Evolutionary conservation across 2,113 vertebrate genomes (phyloP).

Genomic region (Callochromis pleurospilus): DNA sequence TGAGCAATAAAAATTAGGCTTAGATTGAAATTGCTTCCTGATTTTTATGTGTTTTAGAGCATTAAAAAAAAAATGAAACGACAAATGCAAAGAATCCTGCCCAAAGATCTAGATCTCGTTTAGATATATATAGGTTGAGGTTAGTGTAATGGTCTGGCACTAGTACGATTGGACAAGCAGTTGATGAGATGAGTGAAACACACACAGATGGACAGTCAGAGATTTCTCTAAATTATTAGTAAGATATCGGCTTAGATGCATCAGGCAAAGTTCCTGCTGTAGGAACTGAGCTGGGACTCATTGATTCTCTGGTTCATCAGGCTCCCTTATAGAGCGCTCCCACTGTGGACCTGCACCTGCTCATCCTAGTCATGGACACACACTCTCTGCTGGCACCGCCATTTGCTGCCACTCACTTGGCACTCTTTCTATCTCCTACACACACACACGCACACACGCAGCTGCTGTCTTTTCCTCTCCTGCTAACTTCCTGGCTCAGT

Average conservation of each 20-base stretch:
- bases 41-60: neutral
- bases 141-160: neutral
- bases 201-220: neutral
- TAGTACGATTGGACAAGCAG: neutral
- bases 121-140: neutral
- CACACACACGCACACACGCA: neutral
- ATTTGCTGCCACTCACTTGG: neutral
- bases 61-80: neutral
- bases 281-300: neutral
- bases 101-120: neutral
- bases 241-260: neutral
- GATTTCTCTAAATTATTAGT: neutral
- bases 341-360: constrained; percentile 65
- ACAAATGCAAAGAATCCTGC: neutral
- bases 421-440: neutral
- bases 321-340: constrained; percentile 27
- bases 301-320: constrained; percentile 21
- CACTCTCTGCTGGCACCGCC: neutral
- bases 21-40: neutral
- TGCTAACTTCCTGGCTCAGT: constrained; percentile 58
- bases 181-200: neutral
- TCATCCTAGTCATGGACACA: constrained; percentile 24
- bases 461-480: constrained; percentile 55
- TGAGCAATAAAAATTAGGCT: neutral
- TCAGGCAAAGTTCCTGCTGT: neutral